These are phyloP conservation scores for Drosophila mayaguana DNA, from an alignment of 2,888 invertebrate species.

Conservation along the genomic window DNA sequence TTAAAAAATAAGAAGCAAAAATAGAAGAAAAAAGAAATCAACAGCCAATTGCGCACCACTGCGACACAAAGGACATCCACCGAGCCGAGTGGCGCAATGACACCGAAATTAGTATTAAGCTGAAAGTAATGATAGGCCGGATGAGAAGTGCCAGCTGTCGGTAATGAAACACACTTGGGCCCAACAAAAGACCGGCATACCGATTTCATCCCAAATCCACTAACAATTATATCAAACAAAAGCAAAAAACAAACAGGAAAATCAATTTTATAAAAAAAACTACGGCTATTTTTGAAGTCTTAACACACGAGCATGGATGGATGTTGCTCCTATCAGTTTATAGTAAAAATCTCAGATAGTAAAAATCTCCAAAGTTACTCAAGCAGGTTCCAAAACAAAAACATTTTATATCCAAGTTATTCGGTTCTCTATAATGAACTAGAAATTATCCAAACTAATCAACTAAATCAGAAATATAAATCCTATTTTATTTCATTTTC, in stretches of 20 bases:
- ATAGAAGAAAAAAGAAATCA: constrained; percentile 6
- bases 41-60: constrained; percentile 21
- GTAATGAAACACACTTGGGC: constrained; percentile 54
- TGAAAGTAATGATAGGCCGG: constrained; percentile 72
- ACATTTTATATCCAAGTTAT: not conserved
- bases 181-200: constrained; percentile 31
- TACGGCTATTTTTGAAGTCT: not conserved
- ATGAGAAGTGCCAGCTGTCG: constrained; percentile 75
- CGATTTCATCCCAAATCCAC: constrained; percentile 43
- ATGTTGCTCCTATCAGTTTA: not conserved
- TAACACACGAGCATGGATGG: not conserved
- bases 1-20: constrained; percentile 5
- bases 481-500: not conserved
- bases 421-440: too few relatives aligned
- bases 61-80: constrained; percentile 24
- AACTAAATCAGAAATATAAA: not conserved
- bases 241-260: not conserved
- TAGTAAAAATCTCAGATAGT: not conserved
- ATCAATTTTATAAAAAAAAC: not conserved
- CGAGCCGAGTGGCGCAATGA: constrained; percentile 37
- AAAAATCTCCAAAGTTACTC: not conserved
- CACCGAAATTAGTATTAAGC: constrained; percentile 71
- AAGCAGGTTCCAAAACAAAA: not conserved
- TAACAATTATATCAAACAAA: constrained; percentile 51
- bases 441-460: too few relatives aligned